These are phyloP conservation scores for Pyrgilauda ruficollis DNA, from an alignment of 2,113 vertebrate genomes.

Conservation along the genomic window DNA sequence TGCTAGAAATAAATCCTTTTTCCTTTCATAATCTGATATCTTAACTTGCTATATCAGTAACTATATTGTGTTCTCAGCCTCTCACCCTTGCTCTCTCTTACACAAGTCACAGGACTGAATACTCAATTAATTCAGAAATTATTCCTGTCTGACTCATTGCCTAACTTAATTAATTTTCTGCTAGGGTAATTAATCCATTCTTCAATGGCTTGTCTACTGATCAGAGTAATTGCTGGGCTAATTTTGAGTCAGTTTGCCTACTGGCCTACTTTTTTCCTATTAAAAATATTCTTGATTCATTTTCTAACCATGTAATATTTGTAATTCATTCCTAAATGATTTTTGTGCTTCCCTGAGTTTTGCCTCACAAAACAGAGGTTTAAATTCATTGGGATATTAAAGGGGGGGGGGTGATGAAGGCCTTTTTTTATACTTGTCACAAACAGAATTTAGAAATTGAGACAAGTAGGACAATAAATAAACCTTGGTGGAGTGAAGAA, in stretches of 20 bases:
- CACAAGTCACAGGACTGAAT: neutral
- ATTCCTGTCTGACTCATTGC: slow-evolving; percentile 23
- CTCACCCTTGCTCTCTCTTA: neutral
- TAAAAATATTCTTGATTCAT: neutral
- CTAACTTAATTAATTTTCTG: slow-evolving; percentile 51
- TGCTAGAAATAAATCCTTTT: neutral
- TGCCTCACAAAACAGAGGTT: neutral
- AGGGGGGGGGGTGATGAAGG: neutral
- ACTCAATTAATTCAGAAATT: slow-evolving; percentile 48
- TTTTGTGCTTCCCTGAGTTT: neutral
- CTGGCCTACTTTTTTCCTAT: neutral
- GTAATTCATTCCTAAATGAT: neutral
- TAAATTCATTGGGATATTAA: neutral
- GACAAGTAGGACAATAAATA: neutral
- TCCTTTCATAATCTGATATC: neutral
- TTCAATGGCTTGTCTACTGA: slow-evolving; percentile 33
- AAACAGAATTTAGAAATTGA: neutral
- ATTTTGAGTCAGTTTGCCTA: slow-evolving; percentile 18
- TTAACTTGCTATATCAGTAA: neutral
- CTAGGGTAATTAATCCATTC: slow-evolving; percentile 32
- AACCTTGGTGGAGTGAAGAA: neutral
- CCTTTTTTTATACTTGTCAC: neutral
- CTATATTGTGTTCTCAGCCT: neutral
- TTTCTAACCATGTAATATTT: slow-evolving; percentile 15
- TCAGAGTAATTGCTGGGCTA: slow-evolving; percentile 33